A percentile compares a stretch with the other conserved stretches of the same genome.
These are phyloP conservation scores for Conger conger DNA, from an alignment of 2,113 vertebrate species.

Conservation along the genomic window DNA sequence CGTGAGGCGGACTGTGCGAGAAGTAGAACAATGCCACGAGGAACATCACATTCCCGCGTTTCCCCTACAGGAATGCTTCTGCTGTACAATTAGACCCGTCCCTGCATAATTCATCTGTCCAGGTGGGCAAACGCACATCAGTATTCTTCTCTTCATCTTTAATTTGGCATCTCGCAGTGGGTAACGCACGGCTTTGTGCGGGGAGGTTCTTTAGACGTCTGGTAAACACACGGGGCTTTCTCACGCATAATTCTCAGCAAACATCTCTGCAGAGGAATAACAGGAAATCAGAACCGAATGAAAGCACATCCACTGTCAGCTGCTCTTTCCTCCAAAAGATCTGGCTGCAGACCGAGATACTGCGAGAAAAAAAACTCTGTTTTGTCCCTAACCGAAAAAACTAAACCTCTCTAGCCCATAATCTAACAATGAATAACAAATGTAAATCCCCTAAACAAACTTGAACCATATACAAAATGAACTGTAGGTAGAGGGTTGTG, in stretches of 20 bases:
- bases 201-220: no score
- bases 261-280: not conserved
- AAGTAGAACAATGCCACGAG: slow-evolving; percentile 7
- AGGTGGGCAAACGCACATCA: slow-evolving; percentile 72
- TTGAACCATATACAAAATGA: no score
- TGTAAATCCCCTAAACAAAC: no score
- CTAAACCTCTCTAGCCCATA: no score
- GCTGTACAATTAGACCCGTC: slow-evolving; percentile 61
- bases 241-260: not conserved
- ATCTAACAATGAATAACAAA: no score
- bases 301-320: not conserved
- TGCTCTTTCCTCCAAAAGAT: not conserved
- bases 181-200: slow-evolving; percentile 53
- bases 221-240: not conserved
- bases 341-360: not conserved
- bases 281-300: not conserved
- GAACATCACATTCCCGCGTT: not conserved
- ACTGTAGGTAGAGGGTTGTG: not conserved
- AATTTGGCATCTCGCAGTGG: slow-evolving; percentile 65
- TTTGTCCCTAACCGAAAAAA: no score
- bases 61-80: not conserved
- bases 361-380: no score
- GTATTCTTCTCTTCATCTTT: slow-evolving; percentile 76
- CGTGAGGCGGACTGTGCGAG: not conserved
- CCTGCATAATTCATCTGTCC: slow-evolving; percentile 75